Percentiles rank a stretch among this genome's conserved stretches.
These are phyloP conservation scores for Semnornis frantzii DNA, from an alignment of 2,113 vertebrate genomes.

Conservation along the genomic window DNA sequence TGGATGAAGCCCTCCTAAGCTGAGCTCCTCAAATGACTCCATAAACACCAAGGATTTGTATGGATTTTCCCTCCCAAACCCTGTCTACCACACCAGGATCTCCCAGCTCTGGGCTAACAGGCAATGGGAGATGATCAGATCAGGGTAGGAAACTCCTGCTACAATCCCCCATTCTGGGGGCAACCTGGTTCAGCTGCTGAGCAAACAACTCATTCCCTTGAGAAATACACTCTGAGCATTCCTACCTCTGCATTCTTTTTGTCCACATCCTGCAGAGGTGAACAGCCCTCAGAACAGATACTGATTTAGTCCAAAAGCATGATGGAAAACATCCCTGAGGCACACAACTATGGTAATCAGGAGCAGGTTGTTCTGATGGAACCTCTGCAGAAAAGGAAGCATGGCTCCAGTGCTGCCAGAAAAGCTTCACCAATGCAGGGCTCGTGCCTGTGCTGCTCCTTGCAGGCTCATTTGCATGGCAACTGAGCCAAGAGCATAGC, in stretches of 20 bases:
- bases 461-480: not conserved
- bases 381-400: not conserved
- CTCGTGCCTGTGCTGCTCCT: not conserved
- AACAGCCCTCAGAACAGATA: not conserved
- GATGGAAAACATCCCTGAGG: slow-evolving; percentile 27
- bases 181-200: not conserved
- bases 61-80: not conserved
- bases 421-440: not conserved
- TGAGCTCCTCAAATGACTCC: not conserved
- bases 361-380: not conserved
- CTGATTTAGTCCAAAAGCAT: slow-evolving; percentile 9
- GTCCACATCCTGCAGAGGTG: not conserved
- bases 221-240: not conserved
- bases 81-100: not conserved
- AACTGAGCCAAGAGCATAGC: not conserved
- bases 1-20: not conserved
- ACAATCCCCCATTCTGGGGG: not conserved
- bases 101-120: not conserved
- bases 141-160: not conserved
- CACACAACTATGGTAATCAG: slow-evolving; percentile 19
- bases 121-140: too few relatives aligned
- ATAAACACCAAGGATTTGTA: not conserved
- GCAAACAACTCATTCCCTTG: not conserved
- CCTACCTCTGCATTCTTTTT: not conserved
- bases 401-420: not conserved